Conservation (phyloP, 2,888 invertebrate species). For the Xylota sylvarum region DNA sequence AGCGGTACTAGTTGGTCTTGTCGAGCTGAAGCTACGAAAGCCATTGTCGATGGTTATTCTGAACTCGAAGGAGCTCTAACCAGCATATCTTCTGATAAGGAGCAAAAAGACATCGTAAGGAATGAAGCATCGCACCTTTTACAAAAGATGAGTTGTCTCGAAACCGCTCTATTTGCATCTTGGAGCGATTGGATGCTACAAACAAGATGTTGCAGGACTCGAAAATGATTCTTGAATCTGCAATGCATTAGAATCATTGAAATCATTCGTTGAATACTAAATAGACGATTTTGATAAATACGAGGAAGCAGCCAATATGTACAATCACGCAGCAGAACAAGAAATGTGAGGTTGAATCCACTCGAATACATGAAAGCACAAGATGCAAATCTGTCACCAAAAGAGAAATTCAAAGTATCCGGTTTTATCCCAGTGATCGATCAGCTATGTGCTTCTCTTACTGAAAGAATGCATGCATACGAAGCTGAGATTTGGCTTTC, state of each 20-base stretch:
- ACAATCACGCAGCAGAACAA: slow-evolving; percentile 14
- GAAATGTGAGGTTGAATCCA: slow-evolving; percentile 27
- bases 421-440: too few species aligned
- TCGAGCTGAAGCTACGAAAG: slow-evolving; percentile 38
- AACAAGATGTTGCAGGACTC: too few species aligned
- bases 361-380: slow-evolving; percentile 34
- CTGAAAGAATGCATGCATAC: too few species aligned
- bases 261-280: slow-evolving; percentile 15
- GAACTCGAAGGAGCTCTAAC: slow-evolving; percentile 31
- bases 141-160: slow-evolving; percentile 20
- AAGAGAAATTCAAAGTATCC: too few species aligned
- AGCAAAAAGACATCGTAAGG: too few species aligned
- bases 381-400: too few species aligned
- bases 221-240: not conserved
- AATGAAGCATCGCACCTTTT: slow-evolving; percentile 7
- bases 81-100: slow-evolving; percentile 22
- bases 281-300: slow-evolving; percentile 30
- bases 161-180: slow-evolving; percentile 38
- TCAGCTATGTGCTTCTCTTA: too few species aligned
- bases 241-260: slow-evolving; percentile 24
- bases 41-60: slow-evolving; percentile 35
- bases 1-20: slow-evolving; percentile 35
- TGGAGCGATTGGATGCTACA: slow-evolving; percentile 8
- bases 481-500: too few species aligned
- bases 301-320: slow-evolving; percentile 22